Evolutionary conservation across 2,888 invertebrate genomes (phyloP), one percentile per base, ranked within the genome.

Genomic region (Allacma fusca): DNA sequence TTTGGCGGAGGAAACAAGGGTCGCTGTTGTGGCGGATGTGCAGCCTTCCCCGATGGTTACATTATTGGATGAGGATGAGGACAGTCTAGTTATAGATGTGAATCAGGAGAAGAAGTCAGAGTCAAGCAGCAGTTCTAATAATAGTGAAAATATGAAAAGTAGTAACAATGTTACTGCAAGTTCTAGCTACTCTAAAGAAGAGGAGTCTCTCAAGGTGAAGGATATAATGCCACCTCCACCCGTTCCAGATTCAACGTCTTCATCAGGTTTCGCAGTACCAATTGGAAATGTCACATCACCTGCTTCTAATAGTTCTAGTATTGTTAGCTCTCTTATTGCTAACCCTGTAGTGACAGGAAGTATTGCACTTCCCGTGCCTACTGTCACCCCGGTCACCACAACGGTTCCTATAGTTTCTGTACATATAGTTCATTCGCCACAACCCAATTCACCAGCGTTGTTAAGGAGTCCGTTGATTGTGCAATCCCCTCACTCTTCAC

Each of bases 341-440:
- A 21, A 16, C 21, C 16, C 68, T 2, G 21, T 26, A 28, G 12
- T 16, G 7, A 21, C 34, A 4, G 13, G 29, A n/a, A 68, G n/a
- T n/a, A 34, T 21, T 29, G 19, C n/a, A n/a, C n/a, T 21, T 9
- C 68, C 68, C 2, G 34, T 5, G 7, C 2, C 4, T 62, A 62
- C 24, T 5, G 62, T 62, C 2, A 13, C 29, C 26, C 43, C 71
- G 23, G 28, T 64, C 24, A 59, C 62, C 57, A 62, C 62, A 7
- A 21, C 73, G 1, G 67, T 78, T 28, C 78, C 78, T 2, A 73
- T 79, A 68, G 79, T 79, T 1, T 79, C 79, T 77, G 89, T 93
- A 83, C 93, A 92, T 86, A 91, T 93, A 80, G 91, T 93, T 64
- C 93, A 93, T 86, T 92, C 92, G 76, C 92, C 92, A 0, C 91